Conservation (phyloP, 2,797 vertebrate species). For the Caiman crocodilus region DNA sequence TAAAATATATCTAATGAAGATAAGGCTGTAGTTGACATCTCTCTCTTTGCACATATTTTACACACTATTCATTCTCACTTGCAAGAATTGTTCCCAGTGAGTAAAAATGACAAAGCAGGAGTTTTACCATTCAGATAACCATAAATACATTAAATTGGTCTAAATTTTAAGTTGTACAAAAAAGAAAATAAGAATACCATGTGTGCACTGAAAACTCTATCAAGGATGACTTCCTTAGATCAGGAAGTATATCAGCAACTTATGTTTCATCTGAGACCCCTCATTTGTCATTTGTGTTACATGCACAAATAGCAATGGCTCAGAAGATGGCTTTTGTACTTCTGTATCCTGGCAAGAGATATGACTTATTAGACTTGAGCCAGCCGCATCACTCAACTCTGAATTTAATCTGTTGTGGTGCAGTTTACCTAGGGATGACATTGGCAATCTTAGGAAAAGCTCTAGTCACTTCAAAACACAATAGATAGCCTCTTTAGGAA, state of each 20-base stretch:
- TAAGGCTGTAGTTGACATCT: not conserved
- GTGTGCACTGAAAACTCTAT: not conserved
- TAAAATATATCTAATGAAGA: not conserved
- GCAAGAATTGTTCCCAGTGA: not conserved
- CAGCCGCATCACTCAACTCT: not conserved
- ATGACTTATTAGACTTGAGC: not conserved
- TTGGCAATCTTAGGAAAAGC: too few relatives aligned
- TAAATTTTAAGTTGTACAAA: not conserved
- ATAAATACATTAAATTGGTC: not conserved
- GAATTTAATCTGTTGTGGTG: not conserved
- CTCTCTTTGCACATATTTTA: not conserved
- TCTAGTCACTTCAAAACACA: not conserved
- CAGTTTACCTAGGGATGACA: not conserved
- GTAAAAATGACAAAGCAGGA: not conserved
- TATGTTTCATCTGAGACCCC: not conserved
- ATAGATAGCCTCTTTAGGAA: not conserved
- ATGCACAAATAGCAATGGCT: too few relatives aligned
- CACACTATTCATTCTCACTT: not conserved
- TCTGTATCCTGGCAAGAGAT: too few relatives aligned
- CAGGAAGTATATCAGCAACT: not conserved
- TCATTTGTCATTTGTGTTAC: too few relatives aligned
- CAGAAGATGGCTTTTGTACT: too few relatives aligned
- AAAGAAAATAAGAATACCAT: not conserved
- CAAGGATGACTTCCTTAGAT: not conserved
- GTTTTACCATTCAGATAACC: not conserved